phyloP scores from a whole-genome alignment of 2,888 invertebrate species.

The Globia sparganii region DNA sequence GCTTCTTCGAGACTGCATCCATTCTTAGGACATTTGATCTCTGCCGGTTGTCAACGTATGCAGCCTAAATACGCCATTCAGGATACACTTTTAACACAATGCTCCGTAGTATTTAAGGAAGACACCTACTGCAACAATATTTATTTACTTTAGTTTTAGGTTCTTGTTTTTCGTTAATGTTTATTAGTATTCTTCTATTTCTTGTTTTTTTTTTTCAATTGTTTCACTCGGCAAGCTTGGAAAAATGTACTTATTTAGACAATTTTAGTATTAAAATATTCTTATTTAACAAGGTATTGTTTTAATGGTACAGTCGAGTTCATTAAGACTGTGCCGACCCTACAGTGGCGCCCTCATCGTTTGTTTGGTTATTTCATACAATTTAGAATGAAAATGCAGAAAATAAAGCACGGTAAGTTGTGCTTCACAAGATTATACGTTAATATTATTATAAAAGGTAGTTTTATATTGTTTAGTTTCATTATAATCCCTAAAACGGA shows the following conservation, averaged over 20 bases:
- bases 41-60: conserved; percentile 74
- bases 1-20: conserved; percentile 79
- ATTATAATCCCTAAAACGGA: too few relatives aligned
- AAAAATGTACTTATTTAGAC: conserved; percentile 60
- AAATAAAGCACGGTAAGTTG: too few relatives aligned
- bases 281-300: conserved; percentile 7
- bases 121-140: conserved; percentile 81
- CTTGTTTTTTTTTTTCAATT: conserved; percentile 57
- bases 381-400: too few relatives aligned
- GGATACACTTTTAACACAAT: conserved; percentile 77
- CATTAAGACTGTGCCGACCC: too few relatives aligned
- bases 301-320: conserved; percentile 6
- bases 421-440: too few relatives aligned
- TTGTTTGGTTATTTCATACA: too few relatives aligned
- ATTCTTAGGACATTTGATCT: conserved; percentile 78
- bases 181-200: conserved; percentile 62
- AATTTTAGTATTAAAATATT: conserved; percentile 62
- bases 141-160: conserved; percentile 76
- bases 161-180: conserved; percentile 63
- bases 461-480: too few relatives aligned
- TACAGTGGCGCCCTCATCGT: too few relatives aligned
- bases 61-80: conserved; percentile 79
- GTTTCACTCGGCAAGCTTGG: conserved; percentile 47
- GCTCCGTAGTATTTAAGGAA: conserved; percentile 75
- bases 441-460: too few relatives aligned